A percentile compares a stretch with the other conserved stretches of the same genome.
Conservation (phyloP, 2,797 vertebrate species). For the Rhinichthys osculus region DNA sequence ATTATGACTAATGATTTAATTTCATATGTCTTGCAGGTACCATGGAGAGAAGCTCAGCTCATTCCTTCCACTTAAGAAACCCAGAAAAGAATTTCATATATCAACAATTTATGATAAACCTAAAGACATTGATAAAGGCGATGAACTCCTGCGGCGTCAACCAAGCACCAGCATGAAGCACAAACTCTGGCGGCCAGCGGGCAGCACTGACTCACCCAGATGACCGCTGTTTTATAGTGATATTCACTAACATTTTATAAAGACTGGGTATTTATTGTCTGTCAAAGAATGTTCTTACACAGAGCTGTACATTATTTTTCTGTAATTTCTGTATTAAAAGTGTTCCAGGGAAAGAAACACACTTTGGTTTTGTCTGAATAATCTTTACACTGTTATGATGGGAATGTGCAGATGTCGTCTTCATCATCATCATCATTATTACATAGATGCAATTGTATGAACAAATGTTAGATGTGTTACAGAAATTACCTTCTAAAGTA, state of each 20-base stretch:
- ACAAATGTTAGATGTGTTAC: background rate
- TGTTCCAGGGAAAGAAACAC: background rate
- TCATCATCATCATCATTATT: background rate
- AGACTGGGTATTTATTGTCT: slow-evolving; percentile 11
- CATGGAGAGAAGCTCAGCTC: slow-evolving; percentile 90
- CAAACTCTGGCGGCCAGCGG: slow-evolving; percentile 75
- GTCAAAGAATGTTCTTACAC: background rate
- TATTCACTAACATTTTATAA: background rate
- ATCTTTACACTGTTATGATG: background rate
- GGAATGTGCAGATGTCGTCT: background rate
- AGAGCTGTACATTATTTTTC: background rate
- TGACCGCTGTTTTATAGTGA: slow-evolving; percentile 53
- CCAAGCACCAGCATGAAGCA: slow-evolving; percentile 89
- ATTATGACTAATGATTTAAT: background rate
- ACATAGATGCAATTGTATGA: background rate
- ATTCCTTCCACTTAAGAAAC: slow-evolving; percentile 79
- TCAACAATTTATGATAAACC: slow-evolving; percentile 90
- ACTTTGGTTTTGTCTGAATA: background rate
- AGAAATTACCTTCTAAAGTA: background rate
- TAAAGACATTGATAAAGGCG: slow-evolving; percentile 82
- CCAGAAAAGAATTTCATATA: slow-evolving; percentile 80
- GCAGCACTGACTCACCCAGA: slow-evolving; percentile 66
- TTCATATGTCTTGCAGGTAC: slow-evolving; percentile 79
- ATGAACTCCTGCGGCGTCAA: slow-evolving; percentile 85
- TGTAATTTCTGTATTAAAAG: slow-evolving; percentile 6